Evolutionary conservation across 2,888 invertebrate genomes (phyloP).

Genomic region (Holacanthella duospinosa): DNA sequence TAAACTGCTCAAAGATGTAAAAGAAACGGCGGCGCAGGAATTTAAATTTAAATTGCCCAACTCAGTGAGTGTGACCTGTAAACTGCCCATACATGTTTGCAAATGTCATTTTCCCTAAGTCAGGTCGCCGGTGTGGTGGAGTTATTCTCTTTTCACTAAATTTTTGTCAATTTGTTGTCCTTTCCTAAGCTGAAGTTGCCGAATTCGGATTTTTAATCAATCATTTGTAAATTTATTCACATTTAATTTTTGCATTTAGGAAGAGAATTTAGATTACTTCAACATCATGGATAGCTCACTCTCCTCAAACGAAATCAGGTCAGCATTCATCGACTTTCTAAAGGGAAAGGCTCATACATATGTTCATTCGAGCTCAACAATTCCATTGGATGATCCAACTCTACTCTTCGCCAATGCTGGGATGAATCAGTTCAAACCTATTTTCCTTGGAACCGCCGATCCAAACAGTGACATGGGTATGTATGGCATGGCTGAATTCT

Average conservation of each 20-base stretch:
- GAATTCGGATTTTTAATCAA: background rate
- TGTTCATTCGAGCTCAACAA: constrained; percentile 93
- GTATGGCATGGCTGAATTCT: no score
- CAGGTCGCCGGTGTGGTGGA: background rate
- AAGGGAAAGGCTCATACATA: constrained; percentile 75
- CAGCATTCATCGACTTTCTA: constrained; percentile 81
- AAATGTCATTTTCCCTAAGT: no score
- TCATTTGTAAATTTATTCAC: background rate
- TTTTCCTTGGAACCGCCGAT: constrained; percentile 91
- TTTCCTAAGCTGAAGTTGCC: background rate
- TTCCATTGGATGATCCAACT: constrained; percentile 96
- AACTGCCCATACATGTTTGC: no score
- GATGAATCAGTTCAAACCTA: constrained; percentile 97
- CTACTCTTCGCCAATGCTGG: constrained; percentile 96
- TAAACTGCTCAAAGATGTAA: no score
- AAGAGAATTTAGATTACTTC: background rate
- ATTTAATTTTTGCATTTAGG: background rate
- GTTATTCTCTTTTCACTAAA: background rate
- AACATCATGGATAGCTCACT: background rate
- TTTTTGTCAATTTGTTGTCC: background rate
- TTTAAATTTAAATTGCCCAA: no score
- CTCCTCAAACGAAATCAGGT: constrained; percentile 49
- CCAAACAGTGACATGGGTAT: constrained; percentile 86
- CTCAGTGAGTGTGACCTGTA: no score
- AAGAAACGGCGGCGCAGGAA: no score